A percentile compares a stretch with the other conserved stretches of the same genome.
These are phyloP conservation scores for Trachelus troglodyta DNA, from an alignment of 2,888 invertebrate genomes.

Conservation along the genomic window DNA sequence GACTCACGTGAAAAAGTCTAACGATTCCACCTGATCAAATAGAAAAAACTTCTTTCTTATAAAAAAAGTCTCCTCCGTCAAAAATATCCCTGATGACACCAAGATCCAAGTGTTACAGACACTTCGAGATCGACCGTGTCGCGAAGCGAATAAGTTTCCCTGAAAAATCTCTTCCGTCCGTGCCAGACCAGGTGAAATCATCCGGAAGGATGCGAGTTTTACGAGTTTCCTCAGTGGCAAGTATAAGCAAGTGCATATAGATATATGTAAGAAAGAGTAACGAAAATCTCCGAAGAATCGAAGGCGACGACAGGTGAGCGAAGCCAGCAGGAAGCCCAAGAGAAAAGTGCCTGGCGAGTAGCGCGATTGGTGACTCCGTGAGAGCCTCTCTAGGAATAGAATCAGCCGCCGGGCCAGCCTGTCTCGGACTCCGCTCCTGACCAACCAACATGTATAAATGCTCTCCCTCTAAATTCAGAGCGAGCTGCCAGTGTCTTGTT, in stretches of 20 bases:
- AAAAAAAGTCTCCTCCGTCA: neutral
- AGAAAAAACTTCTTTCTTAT: too few relatives aligned
- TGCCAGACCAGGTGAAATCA: neutral
- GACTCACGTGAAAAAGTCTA: neutral
- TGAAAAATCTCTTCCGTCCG: neutral
- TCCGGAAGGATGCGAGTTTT: neutral
- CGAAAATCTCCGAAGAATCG: neutral
- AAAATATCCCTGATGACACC: neutral
- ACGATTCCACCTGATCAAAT: neutral
- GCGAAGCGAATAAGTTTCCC: neutral
- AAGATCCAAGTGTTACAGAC: neutral
- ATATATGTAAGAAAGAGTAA: neutral
- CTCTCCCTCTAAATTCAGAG: constrained; percentile 41
- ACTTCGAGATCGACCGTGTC: neutral
- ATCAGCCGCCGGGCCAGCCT: constrained; percentile 30
- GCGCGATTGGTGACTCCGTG: constrained; percentile 15
- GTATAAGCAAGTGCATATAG: neutral
- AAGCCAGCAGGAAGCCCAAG: neutral
- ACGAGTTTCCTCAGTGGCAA: neutral
- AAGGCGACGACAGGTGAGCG: neutral
- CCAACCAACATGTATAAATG: constrained; percentile 29
- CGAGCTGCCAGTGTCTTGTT: constrained; percentile 39
- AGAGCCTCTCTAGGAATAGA: constrained; percentile 35
- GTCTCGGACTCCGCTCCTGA: constrained; percentile 25
- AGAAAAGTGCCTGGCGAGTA: neutral